Percentiles rank a stretch among this genome's conserved stretches.
Conservation (phyloP, 92 coral and sea anemone species). For the Actinernus sp. region DNA sequence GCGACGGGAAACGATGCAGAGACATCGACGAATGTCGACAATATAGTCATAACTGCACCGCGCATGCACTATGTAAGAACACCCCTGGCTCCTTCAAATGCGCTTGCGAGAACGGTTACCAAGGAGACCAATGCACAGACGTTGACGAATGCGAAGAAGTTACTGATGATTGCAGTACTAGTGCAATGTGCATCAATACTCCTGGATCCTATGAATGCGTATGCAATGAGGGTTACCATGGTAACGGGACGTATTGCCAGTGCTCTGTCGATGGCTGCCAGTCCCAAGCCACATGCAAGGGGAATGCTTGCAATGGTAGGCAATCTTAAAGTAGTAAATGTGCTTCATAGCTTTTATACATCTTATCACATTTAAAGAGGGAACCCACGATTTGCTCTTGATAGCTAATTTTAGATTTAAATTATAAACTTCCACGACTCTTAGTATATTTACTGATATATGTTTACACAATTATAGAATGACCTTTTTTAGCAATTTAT, state of each 20-base stretch:
- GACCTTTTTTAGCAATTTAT: no score
- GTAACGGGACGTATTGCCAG: not conserved
- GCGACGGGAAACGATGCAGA: slow-evolving; percentile 7
- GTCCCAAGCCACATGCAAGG: not conserved
- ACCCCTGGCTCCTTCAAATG: slow-evolving; percentile 4
- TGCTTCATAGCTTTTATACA: no score
- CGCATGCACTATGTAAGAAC: slow-evolving; percentile 4
- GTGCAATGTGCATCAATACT: slow-evolving; percentile 23
- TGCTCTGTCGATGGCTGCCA: not conserved
- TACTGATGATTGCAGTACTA: not conserved
- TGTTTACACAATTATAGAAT: no score
- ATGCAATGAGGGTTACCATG: slow-evolving; percentile 13
- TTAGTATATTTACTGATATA: no score
- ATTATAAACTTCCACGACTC: no score
- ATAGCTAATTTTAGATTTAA: no score
- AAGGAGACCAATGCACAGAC: slow-evolving; percentile 11
- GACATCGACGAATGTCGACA: slow-evolving; percentile 19
- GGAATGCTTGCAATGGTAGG: not conserved
- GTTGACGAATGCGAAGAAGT: slow-evolving; percentile 21
- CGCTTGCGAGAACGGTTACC: slow-evolving; percentile 1
- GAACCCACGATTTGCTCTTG: no score
- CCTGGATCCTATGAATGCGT: slow-evolving; percentile 25
- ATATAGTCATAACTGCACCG: not conserved
- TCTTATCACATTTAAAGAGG: no score
- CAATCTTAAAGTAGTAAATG: no score